These are phyloP conservation scores for Pampus argenteus DNA, from an alignment of 2,797 vertebrate genomes.

Conservation along the genomic window DNA sequence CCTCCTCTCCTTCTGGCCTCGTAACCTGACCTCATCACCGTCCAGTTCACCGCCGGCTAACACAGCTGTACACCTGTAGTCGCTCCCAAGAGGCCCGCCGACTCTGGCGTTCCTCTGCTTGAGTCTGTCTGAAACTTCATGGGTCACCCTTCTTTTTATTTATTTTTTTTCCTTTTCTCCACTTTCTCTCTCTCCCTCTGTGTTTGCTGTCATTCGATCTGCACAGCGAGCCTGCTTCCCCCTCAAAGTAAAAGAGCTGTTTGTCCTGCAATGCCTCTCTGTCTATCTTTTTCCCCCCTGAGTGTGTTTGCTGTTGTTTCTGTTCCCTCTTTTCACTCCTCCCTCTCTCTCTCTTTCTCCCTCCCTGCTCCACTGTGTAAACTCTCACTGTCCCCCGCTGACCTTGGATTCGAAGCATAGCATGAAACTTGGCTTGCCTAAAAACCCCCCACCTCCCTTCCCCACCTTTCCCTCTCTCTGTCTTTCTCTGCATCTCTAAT, in stretches of 20 bases:
- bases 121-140: constrained; percentile 42
- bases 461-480: background rate
- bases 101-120: constrained; percentile 34
- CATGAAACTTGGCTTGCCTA: constrained; percentile 67
- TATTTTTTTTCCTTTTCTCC: constrained; percentile 9
- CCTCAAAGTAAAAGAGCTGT: constrained; percentile 47
- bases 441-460: constrained; percentile 18
- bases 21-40: constrained; percentile 67
- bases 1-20: constrained; percentile 35
- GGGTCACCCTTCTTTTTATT: background rate
- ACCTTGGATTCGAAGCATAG: constrained; percentile 73
- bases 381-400: constrained; percentile 69
- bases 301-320: constrained; percentile 69
- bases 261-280: constrained; percentile 56
- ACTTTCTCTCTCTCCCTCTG: constrained; percentile 50
- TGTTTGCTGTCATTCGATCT: constrained; percentile 75
- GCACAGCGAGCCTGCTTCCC: constrained; percentile 54
- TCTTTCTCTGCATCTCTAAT: constrained; percentile 42
- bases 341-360: constrained; percentile 52
- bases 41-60: constrained; percentile 3
- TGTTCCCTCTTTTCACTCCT: constrained; percentile 58
- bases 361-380: constrained; percentile 66
- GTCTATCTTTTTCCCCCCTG: constrained; percentile 55
- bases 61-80: constrained; percentile 38
- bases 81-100: constrained; percentile 12